Evolutionary conservation across 2,113 vertebrate species (phyloP).

Genomic region (Etia nguti): DNA sequence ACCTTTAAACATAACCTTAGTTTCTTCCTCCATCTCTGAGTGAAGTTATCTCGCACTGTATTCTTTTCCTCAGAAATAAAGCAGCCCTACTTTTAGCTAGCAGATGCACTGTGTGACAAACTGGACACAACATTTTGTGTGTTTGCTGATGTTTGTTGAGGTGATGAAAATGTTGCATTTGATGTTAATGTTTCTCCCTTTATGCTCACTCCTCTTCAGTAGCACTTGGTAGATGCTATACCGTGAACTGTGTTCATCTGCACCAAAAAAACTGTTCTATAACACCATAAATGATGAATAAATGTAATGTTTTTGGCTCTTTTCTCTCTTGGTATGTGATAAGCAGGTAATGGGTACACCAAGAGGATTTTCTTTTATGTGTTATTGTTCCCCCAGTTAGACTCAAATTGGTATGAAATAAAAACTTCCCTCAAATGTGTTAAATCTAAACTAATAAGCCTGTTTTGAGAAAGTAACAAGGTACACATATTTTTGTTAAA

Average conservation of each 20-base stretch:
- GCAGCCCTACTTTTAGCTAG: neutral
- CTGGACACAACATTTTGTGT: neutral
- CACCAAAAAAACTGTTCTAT: neutral
- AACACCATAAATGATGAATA: neutral
- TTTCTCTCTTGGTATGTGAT: neutral
- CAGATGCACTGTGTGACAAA: neutral
- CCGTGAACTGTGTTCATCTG: neutral
- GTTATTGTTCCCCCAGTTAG: neutral
- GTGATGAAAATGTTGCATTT: neutral
- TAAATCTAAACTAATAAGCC: neutral
- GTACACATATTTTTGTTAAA: neutral
- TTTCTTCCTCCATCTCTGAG: neutral
- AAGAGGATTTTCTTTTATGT: neutral
- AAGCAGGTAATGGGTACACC: no score
- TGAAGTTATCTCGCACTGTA: neutral
- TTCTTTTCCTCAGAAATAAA: neutral
- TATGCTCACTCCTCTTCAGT: neutral
- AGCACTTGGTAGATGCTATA: neutral
- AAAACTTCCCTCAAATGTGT: neutral
- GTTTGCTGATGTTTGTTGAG: neutral
- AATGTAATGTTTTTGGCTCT: neutral
- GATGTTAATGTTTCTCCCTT: neutral
- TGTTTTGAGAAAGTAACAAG: neutral
- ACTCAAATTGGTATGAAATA: neutral
- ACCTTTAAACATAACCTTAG: neutral